Base-by-base conservation (phyloP, 2,113 vertebrate genomes). In the Macroglossus sobrinus region DNA sequence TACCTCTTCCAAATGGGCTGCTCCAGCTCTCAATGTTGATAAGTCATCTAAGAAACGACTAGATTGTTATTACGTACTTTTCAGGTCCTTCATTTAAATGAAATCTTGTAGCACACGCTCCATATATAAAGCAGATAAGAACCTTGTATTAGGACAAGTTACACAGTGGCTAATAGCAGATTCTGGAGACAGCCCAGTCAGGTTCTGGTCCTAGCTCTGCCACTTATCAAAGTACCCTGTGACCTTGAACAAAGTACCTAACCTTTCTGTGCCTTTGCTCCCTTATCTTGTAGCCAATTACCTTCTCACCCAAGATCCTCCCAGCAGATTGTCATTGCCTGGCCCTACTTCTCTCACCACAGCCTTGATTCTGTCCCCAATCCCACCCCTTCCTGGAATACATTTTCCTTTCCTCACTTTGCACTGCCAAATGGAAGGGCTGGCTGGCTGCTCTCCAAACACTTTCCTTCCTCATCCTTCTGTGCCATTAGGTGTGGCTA, bases 1-100 rank as follows among this genome's bases (percentile, higher is more conserved):
- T 82, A 66, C 66, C 21, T 84, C 80, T 80, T 76, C 47, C 84
- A 91, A 75, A n/a, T 18, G 47, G 50, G 57, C 72, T 43, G n/a
- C 57, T 75, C 1, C 8, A 24, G 8, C 63, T 75, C 74, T 86
- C 24, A 12, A 0, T 63, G 30, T 57, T 43, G 33, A 53, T 22
- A 74, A 61, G 35, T 89, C 57, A 64, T 71, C 68, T 59, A 2
- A 84, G 69, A 82, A 76, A 59, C 55, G 15, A 35, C 45, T 61
- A 10, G 21, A 35, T 57, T 69, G 1, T 47, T 47, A 12, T 24
- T 13, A 26, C 4, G 26, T 7, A 66, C 59, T 74, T 80, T 40
- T 63, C 63, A 88, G 28, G 59, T 21, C n/a, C n/a, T 92, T 69
- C 66, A 43, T 53, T 81, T 84, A 61, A 63, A 45, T 59, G 26